Conservation (phyloP, 2,888 invertebrate genomes). For the Tethea ocularis region DNA sequence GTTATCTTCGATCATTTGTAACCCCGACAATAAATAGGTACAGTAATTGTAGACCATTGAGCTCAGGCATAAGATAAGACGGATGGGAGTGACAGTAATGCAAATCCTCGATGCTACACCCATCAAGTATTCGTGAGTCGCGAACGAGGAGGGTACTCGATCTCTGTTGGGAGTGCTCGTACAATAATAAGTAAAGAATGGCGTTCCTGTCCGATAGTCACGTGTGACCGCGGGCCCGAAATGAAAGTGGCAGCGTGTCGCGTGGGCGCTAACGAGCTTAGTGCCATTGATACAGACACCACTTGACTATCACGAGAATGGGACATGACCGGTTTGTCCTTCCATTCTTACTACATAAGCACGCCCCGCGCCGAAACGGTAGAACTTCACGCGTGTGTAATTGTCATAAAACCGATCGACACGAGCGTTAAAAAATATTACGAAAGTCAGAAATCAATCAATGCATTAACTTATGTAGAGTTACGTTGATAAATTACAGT, state of each 20-base stretch:
- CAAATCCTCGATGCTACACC: slow-evolving; percentile 60
- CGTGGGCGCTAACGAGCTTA: slow-evolving; percentile 63
- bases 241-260: slow-evolving; percentile 77
- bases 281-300: slow-evolving; percentile 42
- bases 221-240: slow-evolving; percentile 69
- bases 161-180: slow-evolving; percentile 48
- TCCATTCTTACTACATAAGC: slow-evolving; percentile 26
- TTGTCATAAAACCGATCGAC: slow-evolving; percentile 8
- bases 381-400: slow-evolving; percentile 22
- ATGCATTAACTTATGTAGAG: slow-evolving; percentile 4
- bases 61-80: slow-evolving; percentile 54
- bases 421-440: not conserved
- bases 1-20: slow-evolving; percentile 39
- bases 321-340: slow-evolving; percentile 50
- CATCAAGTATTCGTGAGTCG: slow-evolving; percentile 50
- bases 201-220: slow-evolving; percentile 64
- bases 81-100: slow-evolving; percentile 64
- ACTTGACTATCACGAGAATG: slow-evolving; percentile 67
- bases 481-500: not conserved
- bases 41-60: slow-evolving; percentile 58
- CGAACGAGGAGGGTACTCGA: slow-evolving; percentile 53
- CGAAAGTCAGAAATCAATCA: slow-evolving; percentile 9
- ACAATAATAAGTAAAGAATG: slow-evolving; percentile 57
- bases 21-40: slow-evolving; percentile 45
- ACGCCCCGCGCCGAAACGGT: slow-evolving; percentile 9